phyloP scores from a whole-genome alignment of 2,113 vertebrate species.

The Microcebus ravelobensis region DNA sequence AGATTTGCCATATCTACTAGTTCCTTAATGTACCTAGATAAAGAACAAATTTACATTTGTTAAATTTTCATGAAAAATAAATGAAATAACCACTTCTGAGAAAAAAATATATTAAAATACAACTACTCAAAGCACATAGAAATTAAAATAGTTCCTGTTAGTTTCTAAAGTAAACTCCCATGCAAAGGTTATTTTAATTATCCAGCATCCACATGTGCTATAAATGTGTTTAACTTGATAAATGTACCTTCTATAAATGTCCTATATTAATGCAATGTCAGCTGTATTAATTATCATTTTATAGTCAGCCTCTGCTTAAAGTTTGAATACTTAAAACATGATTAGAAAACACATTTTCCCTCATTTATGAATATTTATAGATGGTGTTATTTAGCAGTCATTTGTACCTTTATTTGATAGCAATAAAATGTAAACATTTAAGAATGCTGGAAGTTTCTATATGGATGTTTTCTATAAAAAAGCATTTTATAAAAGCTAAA shows the following conservation, averaged over 20 bases:
- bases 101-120: conserved; percentile 36
- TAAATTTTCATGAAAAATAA: conserved; percentile 40
- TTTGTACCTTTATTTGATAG: conserved; percentile 16
- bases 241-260: conserved; percentile 12
- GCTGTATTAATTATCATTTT: conserved; percentile 25
- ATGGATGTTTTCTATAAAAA: not conserved
- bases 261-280: not conserved
- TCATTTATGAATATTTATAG: conserved; percentile 35
- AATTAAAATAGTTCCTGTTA: conserved; percentile 19
- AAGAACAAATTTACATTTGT: conserved; percentile 39
- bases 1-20: not conserved
- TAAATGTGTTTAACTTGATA: conserved; percentile 23
- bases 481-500: not conserved
- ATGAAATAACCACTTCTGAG: conserved; percentile 35
- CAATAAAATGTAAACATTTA: not conserved
- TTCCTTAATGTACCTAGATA: conserved; percentile 1
- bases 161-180: not conserved
- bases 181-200: conserved; percentile 48
- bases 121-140: conserved; percentile 32
- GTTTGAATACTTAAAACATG: not conserved
- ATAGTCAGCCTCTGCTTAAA: conserved; percentile 23
- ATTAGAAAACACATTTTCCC: not conserved
- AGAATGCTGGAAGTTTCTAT: not conserved
- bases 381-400: not conserved
- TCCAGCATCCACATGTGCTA: not conserved